These are phyloP conservation scores for Aelia acuminata DNA, from an alignment of 2,888 invertebrate genomes.

Conservation along the genomic window DNA sequence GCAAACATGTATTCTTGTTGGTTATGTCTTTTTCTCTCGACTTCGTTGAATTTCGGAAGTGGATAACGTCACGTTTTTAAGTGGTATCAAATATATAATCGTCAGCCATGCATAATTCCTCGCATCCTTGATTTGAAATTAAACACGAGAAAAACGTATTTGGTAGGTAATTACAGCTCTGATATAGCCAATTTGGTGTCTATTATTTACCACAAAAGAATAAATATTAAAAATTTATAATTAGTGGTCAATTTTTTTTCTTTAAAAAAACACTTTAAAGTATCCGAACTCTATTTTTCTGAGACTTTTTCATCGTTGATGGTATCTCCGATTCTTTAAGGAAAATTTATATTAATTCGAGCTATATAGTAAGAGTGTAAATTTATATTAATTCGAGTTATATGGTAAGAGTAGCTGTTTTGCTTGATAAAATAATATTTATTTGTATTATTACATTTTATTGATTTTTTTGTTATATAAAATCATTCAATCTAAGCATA, in stretches of 20 bases:
- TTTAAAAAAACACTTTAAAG: neutral
- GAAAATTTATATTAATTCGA: too few relatives aligned
- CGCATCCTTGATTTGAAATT: neutral
- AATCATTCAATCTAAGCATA: too few relatives aligned
- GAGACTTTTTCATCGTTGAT: neutral
- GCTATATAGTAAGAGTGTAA: too few relatives aligned
- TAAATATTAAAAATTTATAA: too few relatives aligned
- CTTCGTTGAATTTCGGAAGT: neutral
- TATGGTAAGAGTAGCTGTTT: too few relatives aligned
- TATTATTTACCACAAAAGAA: neutral
- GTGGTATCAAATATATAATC: neutral
- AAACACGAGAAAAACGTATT: neutral
- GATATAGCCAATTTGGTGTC: neutral
- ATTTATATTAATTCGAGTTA: too few relatives aligned
- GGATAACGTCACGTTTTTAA: neutral
- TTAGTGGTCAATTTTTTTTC: neutral
- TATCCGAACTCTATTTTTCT: neutral
- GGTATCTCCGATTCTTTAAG: neutral
- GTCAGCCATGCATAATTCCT: constrained; percentile 1
- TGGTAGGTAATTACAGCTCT: neutral
- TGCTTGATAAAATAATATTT: too few relatives aligned
- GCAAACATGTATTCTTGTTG: neutral
- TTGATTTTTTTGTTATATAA: too few relatives aligned
- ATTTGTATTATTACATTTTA: too few relatives aligned
- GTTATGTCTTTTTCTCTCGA: neutral